These are phyloP conservation scores for Hoplias malabaricus DNA, from an alignment of 2,113 vertebrate species.

Conservation along the genomic window DNA sequence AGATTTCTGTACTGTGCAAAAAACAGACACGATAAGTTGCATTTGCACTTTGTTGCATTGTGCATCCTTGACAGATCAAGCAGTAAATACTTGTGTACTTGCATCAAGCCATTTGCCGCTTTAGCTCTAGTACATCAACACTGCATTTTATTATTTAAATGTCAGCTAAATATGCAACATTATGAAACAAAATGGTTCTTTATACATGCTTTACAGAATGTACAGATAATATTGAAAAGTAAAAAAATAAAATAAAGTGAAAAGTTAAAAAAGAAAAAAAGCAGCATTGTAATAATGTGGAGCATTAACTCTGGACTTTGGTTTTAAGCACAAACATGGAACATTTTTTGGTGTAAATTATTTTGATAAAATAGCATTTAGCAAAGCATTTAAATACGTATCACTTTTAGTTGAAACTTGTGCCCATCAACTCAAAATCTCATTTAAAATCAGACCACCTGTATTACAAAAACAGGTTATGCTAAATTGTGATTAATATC, in stretches of 20 bases:
- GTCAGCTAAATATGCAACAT: constrained; percentile 61
- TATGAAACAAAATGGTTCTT: constrained; percentile 65
- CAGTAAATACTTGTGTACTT: too few species aligned
- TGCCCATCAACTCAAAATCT: background rate
- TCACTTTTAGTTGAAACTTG: background rate
- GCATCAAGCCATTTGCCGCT: background rate
- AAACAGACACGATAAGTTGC: background rate
- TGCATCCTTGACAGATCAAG: background rate
- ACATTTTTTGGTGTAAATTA: constrained; percentile 5
- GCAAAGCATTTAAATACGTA: background rate
- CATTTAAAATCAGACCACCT: background rate
- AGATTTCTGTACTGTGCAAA: background rate
- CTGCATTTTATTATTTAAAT: constrained; percentile 71
- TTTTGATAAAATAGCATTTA: too few species aligned
- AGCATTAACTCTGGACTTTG: constrained; percentile 73
- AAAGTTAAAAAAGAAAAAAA: constrained; percentile 51
- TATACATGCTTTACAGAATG: constrained; percentile 78
- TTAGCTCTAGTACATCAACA: background rate
- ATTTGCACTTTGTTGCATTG: background rate
- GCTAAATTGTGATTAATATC: background rate
- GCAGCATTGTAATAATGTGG: constrained; percentile 66
- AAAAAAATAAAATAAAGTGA: constrained; percentile 56
- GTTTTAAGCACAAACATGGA: constrained; percentile 58
- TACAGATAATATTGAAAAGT: constrained; percentile 63
- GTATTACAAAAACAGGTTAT: background rate